Evolutionary conservation across 1,140 invertebrate species (phyloP).

Genomic region (Fopius arisanus): DNA sequence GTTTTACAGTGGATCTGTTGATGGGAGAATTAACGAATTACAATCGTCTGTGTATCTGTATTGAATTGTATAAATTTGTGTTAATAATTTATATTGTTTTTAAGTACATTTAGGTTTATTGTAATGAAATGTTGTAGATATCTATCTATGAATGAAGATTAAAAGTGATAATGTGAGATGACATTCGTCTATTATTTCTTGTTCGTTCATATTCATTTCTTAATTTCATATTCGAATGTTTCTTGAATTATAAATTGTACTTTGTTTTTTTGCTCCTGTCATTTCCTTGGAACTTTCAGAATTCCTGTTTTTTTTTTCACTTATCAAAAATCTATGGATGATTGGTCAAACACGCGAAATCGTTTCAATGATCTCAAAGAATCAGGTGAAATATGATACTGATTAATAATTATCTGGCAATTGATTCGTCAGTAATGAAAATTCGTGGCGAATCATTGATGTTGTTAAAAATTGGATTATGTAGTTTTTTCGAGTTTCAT

Average conservation of each 20-base stretch:
- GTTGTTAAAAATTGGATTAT: not conserved
- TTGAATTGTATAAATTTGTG: constrained; percentile 30
- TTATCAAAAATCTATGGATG: not conserved
- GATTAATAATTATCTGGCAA: not conserved
- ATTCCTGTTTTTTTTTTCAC: not conserved
- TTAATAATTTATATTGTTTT: constrained; percentile 24
- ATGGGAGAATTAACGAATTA: constrained; percentile 15
- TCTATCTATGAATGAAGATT: not conserved
- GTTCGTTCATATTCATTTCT: not conserved
- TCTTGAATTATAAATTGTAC: too few relatives aligned
- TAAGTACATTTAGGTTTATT: not conserved
- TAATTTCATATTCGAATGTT: not conserved
- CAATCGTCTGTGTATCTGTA: constrained; percentile 32
- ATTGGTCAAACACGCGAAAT: not conserved
- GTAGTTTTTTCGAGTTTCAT: not conserved
- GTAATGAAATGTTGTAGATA: constrained; percentile 3
- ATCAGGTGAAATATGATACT: not conserved
- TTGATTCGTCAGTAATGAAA: too few relatives aligned
- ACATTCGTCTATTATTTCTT: not conserved
- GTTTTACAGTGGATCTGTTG: not conserved
- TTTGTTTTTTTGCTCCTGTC: not conserved
- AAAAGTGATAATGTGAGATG: not conserved
- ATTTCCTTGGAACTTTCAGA: not conserved
- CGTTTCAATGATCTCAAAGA: not conserved
- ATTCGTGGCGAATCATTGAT: too few relatives aligned